Conservation (phyloP, 2,797 vertebrate species). For the Fistularia commersonii region DNA sequence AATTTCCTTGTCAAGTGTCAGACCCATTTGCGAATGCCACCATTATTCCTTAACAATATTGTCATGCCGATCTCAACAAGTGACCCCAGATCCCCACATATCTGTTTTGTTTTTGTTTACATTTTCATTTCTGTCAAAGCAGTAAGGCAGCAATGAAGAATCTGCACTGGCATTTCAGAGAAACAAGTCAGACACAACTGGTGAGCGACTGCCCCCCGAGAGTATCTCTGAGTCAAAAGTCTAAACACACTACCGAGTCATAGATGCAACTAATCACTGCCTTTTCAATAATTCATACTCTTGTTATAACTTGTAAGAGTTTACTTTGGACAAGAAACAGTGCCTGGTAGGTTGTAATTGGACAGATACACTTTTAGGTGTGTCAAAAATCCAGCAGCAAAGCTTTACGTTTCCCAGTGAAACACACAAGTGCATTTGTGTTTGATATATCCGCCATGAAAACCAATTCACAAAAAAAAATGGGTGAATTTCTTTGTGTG, state of each 20-base stretch:
- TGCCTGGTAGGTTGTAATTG: conserved; percentile 17
- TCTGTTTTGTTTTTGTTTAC: conserved; percentile 3
- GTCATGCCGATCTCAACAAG: not conserved
- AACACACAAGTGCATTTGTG: conserved; percentile 2
- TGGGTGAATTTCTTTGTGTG: conserved; percentile 29
- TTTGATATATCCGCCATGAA: conserved; percentile 18
- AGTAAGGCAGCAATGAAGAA: conserved; percentile 1
- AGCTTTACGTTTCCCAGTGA: conserved; percentile 6
- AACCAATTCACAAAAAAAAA: conserved; percentile 21
- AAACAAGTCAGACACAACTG: conserved; percentile 17
- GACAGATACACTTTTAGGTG: conserved; percentile 33
- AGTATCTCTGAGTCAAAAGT: conserved; percentile 20
- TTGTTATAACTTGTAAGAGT: conserved; percentile 14
- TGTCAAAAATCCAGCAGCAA: not conserved
- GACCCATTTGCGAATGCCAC: too few species aligned
- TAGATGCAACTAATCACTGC: conserved; percentile 8
- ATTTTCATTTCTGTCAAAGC: conserved; percentile 15
- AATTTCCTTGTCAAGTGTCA: too few species aligned
- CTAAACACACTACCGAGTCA: conserved; percentile 25
- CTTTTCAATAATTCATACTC: conserved; percentile 35
- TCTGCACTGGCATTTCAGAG: conserved; percentile 8
- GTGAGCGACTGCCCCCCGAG: conserved; percentile 6
- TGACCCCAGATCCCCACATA: conserved; percentile 8
- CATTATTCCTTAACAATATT: too few species aligned
- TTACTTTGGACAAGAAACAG: conserved; percentile 17